phyloP scores from a whole-genome alignment of 2,888 invertebrate genomes.

The Agriopis aurantiaria region DNA sequence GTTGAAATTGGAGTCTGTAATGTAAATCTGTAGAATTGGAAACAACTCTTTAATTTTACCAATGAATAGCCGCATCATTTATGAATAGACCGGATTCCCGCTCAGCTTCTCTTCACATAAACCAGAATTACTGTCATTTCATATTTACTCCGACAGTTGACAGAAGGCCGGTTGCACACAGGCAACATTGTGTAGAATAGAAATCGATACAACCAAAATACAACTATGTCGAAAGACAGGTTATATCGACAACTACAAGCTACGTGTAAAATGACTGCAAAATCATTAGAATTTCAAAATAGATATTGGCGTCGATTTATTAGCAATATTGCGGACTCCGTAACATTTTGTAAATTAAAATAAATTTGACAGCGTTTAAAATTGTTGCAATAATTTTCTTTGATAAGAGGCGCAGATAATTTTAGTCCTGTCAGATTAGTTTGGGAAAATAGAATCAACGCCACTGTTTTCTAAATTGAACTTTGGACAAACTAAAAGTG shows the following conservation, averaged over 20 bases:
- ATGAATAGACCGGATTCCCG: too few relatives aligned
- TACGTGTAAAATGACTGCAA: conserved; percentile 2
- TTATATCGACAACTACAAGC: background rate
- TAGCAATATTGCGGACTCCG: background rate
- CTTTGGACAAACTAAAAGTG: background rate
- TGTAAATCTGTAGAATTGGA: too few relatives aligned
- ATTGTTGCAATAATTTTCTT: too few relatives aligned
- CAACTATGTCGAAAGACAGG: background rate
- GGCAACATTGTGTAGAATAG: background rate
- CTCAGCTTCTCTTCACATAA: conserved; percentile 8
- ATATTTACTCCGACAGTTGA: conserved; percentile 17
- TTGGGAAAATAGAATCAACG: too few relatives aligned
- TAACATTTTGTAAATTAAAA: background rate
- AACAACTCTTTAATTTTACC: too few relatives aligned
- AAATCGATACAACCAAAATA: background rate
- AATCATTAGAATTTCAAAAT: conserved; percentile 2
- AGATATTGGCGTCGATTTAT: background rate
- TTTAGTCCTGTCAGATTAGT: too few relatives aligned
- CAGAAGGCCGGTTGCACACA: conserved; percentile 18
- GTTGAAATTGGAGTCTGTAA: too few relatives aligned
- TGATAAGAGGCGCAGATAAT: too few relatives aligned
- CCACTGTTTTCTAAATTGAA: too few relatives aligned
- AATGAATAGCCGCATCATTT: too few relatives aligned
- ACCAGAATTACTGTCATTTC: conserved; percentile 27
- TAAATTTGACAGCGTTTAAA: too few relatives aligned